Evolutionary conservation across 2,113 vertebrate genomes (phyloP).

Genomic region (Balaenoptera acutorostrata): DNA sequence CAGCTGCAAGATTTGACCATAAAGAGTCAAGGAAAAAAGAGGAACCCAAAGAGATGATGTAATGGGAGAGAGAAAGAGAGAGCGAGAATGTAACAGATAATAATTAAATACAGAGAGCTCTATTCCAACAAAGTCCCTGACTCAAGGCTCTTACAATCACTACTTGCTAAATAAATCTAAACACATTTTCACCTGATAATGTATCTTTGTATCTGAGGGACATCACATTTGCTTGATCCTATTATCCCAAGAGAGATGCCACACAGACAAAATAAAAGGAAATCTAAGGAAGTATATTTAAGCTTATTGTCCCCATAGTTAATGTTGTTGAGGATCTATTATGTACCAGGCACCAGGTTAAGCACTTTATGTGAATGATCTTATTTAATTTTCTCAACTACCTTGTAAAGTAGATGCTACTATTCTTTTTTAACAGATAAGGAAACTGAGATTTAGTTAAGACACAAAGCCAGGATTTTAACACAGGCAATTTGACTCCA

Average conservation of each 20-base stretch:
- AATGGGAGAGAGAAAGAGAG: background rate
- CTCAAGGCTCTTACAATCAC: background rate
- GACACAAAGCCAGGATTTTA: background rate
- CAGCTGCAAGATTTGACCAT: background rate
- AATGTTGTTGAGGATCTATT: background rate
- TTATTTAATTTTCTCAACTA: conserved; percentile 1
- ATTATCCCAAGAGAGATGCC: background rate
- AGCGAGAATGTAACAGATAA: background rate
- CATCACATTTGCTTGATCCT: background rate
- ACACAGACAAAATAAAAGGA: background rate
- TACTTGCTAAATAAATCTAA: background rate
- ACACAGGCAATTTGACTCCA: background rate
- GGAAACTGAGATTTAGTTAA: background rate
- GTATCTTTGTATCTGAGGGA: background rate
- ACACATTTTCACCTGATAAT: background rate
- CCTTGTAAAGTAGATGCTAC: background rate
- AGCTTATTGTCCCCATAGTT: background rate
- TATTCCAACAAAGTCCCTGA: background rate
- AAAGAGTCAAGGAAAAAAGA: background rate
- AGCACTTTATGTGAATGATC: background rate
- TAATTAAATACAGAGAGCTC: background rate
- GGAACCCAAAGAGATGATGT: background rate
- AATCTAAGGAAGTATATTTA: background rate
- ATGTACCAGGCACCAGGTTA: background rate
- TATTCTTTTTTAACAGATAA: background rate